phyloP scores from a whole-genome alignment of 2,888 invertebrate species.

The Harpalus rufipes region DNA sequence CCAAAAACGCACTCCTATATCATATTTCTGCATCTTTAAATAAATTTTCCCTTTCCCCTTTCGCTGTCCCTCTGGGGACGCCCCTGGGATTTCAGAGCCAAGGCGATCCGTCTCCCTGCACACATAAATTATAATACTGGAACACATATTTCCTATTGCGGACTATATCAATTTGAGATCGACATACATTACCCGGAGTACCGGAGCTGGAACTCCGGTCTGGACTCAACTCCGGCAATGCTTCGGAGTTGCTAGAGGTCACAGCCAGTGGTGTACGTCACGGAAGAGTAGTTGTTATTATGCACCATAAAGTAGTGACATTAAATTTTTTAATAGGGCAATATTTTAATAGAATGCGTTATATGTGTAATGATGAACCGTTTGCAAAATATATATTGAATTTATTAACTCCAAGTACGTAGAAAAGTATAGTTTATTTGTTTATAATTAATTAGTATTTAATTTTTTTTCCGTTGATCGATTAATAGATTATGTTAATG shows the following conservation, averaged over 20 bases:
- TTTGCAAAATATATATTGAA: too few relatives aligned
- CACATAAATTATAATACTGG: slow-evolving; percentile 66
- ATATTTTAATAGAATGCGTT: too few relatives aligned
- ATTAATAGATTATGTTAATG: too few relatives aligned
- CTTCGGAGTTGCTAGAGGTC: not conserved
- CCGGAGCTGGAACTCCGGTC: slow-evolving; percentile 8
- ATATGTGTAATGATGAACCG: too few relatives aligned
- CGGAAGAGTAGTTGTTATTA: too few relatives aligned
- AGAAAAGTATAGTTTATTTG: too few relatives aligned
- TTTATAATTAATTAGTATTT: too few relatives aligned
- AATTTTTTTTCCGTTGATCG: too few relatives aligned
- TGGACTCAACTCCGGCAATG: not conserved
- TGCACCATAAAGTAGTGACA: too few relatives aligned
- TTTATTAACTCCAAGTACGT: too few relatives aligned
- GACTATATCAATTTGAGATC: slow-evolving; percentile 72
- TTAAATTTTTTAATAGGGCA: too few relatives aligned
- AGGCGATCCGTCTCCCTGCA: slow-evolving; percentile 61
- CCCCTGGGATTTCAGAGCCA: not conserved
- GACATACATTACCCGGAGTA: slow-evolving; percentile 69
- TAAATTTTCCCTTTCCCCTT: not conserved
- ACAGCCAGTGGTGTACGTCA: slow-evolving; percentile 14
- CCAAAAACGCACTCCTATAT: not conserved
- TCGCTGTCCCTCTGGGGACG: not conserved
- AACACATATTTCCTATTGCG: slow-evolving; percentile 67
- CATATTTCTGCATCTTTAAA: not conserved